Base-by-base conservation (phyloP, 2,113 vertebrate genomes). In the Sinocyclocheilus anophthalmus region DNA sequence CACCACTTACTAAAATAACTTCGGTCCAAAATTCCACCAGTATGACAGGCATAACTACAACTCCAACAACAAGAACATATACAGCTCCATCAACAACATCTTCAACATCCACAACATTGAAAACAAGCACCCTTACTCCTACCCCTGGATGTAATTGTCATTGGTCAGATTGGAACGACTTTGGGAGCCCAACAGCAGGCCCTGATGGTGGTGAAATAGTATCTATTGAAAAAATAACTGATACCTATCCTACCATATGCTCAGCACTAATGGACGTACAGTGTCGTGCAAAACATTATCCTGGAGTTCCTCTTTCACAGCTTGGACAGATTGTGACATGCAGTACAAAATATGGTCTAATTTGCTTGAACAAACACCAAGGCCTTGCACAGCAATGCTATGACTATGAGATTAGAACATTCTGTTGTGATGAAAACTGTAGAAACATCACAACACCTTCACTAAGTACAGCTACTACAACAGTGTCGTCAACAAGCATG, bases 291-390 rank as follows among this genome's bases (percentile, higher is more conserved):
- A 80, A 73, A 39, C 14, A 14, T n/a, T 84, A 86, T 37, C 82
- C 84, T 26, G 45, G 4, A 4, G 1, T 5, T 18, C 53, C 39
- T 0, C 26, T 87, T 0, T 72, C 81, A 22, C 42, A 89, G 11
- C 33, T 94, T 26, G 90, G 87, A 0, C 93, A 94, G 76, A 67
- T 0, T 61, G 57, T 89, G 3, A 79, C 24, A 12, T 0, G 91
- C 1, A 76, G 92, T 0, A 33, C 57, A 18, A 0, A 37, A 53
- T 70, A 81, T 61, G 88, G 88, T 30, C 65, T 90, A 0, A 87
- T 92, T 24, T 94, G 93, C 87, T 14, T 63, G 12, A 94, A 94
- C 30, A n/a, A 55, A 0, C 85, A 92, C 12, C 93, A 94, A 0
- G 89, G 85, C 0, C 18, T 75, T 1, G 84, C 88, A 73, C 33